Base-by-base conservation (phyloP, 2,113 vertebrate genomes). In the Rhinogobius similis region DNA sequence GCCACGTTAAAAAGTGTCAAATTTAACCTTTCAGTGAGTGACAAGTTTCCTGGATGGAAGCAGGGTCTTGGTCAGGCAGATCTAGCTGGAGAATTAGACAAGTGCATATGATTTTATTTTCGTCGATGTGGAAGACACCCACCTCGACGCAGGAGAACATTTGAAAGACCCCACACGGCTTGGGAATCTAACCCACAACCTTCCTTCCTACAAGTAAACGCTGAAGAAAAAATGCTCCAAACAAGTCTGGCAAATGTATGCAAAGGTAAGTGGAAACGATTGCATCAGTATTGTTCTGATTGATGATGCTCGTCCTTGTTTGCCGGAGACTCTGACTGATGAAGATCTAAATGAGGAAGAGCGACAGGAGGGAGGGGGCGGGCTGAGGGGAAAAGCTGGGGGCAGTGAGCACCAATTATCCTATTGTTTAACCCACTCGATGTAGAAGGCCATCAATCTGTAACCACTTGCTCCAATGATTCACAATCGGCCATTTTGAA, bases 361-460 rank as follows among this genome's bases (percentile, higher is more conserved):
- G 77, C 72, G 69, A 6, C 29, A 26, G 29, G 68, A 14, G 53
- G 61, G 26, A 61, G 26, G 56, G 61, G 41, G 73, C 5, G 32
- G 36, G 48, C 43, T 59, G 11, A 61, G 24, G 59, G 26, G 53
- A 64, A 53, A 64, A 27, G 65, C 59, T 65, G 65, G 58, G 61
- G 65, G 23, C 66, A 75, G 74, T 63, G 71, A 52, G 69, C 85
- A 69, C 75, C 80, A 88, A 86, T 91, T 89, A 91, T 90, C 81
- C 85, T 75, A 82, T 86, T 88, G 82, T 86, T 89, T 86, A 87
- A 88, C 78, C 79, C 84, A 73, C 84, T 88, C 76, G 87, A 70
- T 79, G 65, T 86, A 71, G 83, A 83, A 79, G 76, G 62, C 83
- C 89, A 91, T 91, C 85, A 87, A 90, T 91, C 87, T 87, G 87